Evolutionary conservation across 2,888 invertebrate species (phyloP).

Genomic region (Folsomia candida): DNA sequence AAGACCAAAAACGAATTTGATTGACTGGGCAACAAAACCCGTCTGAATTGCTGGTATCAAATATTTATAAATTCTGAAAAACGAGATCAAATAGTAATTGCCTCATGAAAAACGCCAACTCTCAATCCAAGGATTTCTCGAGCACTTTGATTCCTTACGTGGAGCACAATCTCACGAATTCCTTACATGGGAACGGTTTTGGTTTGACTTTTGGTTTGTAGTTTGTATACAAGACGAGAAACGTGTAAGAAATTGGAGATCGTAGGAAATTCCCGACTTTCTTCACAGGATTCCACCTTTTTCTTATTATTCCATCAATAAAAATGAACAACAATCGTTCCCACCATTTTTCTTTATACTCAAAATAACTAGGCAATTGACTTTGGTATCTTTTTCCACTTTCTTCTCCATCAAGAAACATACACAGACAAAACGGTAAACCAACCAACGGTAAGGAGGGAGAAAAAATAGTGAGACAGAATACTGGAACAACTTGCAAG

Average conservation of each 20-base stretch:
- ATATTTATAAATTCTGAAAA: constrained; percentile 13
- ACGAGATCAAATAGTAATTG: not conserved
- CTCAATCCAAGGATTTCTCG: not conserved
- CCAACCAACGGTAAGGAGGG: not conserved
- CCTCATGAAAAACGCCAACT: not conserved
- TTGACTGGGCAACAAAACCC: too few species aligned
- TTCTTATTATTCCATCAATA: not conserved
- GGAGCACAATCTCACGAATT: constrained; percentile 12
- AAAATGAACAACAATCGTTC: constrained; percentile 14
- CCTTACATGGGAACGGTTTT: not conserved
- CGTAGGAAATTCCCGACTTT: not conserved
- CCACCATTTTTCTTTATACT: not conserved
- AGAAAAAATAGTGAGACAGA: not conserved
- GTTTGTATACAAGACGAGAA: not conserved
- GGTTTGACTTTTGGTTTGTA: not conserved
- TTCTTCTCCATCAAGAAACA: not conserved
- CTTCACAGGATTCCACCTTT: not conserved
- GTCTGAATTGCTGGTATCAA: not conserved
- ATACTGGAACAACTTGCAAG: not conserved
- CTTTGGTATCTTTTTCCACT: too few species aligned
- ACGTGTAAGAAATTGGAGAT: constrained; percentile 7
- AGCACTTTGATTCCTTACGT: not conserved
- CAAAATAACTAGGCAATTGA: constrained; percentile 1
- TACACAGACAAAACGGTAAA: not conserved
- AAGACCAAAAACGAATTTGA: too few species aligned